Base-by-base conservation (phyloP, 2,888 invertebrate genomes). In the Cerastis rubricosa region DNA sequence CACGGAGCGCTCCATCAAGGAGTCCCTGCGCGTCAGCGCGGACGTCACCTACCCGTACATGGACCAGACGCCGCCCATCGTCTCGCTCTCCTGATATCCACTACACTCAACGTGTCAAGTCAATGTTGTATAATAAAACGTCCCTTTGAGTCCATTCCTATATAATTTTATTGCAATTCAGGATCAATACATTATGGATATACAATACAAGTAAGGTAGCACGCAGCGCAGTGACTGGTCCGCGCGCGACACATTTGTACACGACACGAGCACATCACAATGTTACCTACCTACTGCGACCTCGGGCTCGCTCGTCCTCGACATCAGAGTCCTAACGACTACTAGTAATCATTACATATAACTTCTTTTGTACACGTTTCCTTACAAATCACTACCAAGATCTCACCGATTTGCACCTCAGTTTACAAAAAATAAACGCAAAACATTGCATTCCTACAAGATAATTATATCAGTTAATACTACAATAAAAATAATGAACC, bases 81-180 rank as follows among this genome's bases (percentile, higher is more conserved):
- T 54, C 65, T 25, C 59, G 66, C 49, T 78, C 76, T 57, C 74
- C 61, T 81, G 71, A 81, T 25, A 29, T 3, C 49, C 8, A 7
- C 4, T 64, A 22, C 43, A 2, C n/a, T n/a, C n/a, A n/a, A n/a
- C n/a, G n/a, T 25, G 17, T 22, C 17, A 6, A 19, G 63, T 12
- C 29, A 25, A n/a, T 51, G 22, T 7, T 71, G 61, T 64, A 25
- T n/a, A 84, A 81, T 85, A 81, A 86, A 87, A 87, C 54, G 40
- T 63, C 57, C 8, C 11, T 57, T 64, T 57, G 17, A 63, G 57
- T 86, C 51, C 25, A 80, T 81, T 87, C 77, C 87, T 88, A 89
- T 91, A 89, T 91, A 89, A 92, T 94, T 79, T 95, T 92, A 95
- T 94, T 95, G 93, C 91, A 90, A 91, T 89, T 88, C 90, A 93